Evolutionary conservation across 2,888 invertebrate species (phyloP).

Genomic region (Bellardia bayeri): DNA sequence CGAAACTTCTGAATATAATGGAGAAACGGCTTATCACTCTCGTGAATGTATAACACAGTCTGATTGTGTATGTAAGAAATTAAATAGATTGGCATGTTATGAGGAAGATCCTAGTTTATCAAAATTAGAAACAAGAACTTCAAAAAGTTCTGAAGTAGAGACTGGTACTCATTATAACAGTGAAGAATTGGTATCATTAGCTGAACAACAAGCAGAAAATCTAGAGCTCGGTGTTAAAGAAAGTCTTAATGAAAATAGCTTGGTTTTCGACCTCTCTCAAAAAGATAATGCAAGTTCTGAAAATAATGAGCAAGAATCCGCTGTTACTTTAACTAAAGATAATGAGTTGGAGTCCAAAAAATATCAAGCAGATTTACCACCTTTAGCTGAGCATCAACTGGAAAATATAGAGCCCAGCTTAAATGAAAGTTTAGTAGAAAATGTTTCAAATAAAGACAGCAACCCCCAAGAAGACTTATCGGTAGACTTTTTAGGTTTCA

Average conservation of each 20-base stretch:
- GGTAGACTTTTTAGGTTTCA: slow-evolving; percentile 57
- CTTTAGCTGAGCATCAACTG: not conserved
- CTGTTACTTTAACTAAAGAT: not conserved
- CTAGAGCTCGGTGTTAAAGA: not conserved
- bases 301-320: not conserved
- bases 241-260: not conserved
- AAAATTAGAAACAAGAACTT: not conserved
- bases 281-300: not conserved
- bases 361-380: not conserved
- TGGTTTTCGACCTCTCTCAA: not conserved
- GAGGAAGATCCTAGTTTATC: not conserved
- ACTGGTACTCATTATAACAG: too few species aligned
- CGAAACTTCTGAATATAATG: too few species aligned
- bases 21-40: too few species aligned
- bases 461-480: slow-evolving; percentile 44
- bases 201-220: not conserved
- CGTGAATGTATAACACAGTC: not conserved
- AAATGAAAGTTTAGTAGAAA: not conserved
- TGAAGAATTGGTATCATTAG: not conserved
- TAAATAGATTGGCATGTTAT: not conserved
- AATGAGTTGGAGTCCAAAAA: not conserved
- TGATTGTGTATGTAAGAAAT: not conserved
- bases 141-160: not conserved
- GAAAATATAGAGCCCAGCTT: not conserved
- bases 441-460: slow-evolving; percentile 4